Evolutionary conservation across 2,888 invertebrate genomes (phyloP), one percentile per base, ranked within the genome.

Genomic region (Drosophila tripunctata): DNA sequence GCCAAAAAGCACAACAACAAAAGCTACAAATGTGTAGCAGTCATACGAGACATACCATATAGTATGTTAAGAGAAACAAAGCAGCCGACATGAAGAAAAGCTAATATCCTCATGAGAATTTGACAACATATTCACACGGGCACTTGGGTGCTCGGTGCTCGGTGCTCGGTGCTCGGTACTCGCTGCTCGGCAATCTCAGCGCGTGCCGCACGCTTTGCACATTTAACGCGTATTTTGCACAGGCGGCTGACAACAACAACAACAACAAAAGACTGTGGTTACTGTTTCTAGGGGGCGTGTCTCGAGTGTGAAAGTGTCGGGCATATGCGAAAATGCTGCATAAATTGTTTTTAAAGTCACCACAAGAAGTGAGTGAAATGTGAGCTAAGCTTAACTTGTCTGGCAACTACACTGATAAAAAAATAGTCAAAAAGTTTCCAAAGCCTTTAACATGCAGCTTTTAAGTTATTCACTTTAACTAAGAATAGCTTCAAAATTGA

Each of bases 211-310:
- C 75, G 87, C 87, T 84, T 87, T 78, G 87, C 81, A 69, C 81
- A 87, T 87, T 81, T 81, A 87, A 84, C 87, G 81, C 81, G 87
- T 84, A 72, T 81, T 81, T 81, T 87, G 75, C 81, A 78, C 67
- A 72, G 70, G 43, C 56, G 69, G 78, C 62, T 56, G 51, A 36
- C 67, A 52, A 31, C 51, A 47, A 57, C 40, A 44, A 45, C 38
- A 36, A 24, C 44, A 40, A 27, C 41, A 58, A 43, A 27, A 22
- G 22, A 27, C 10, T 19, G 21, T 30, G 51, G 55, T 40, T n/a
- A n/a, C n/a, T n/a, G n/a, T n/a, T n/a, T 52, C 57, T 44, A 65
- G 47, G 57, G 55, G 41, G 44, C 57, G 43, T 62, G 57, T 38
- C 41, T 35, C n/a, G 41, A 47, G 51, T 56, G 54, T 33, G 58